Conservation (phyloP, 1,140 invertebrate species). For the Drosophila lacteicornis region DNA sequence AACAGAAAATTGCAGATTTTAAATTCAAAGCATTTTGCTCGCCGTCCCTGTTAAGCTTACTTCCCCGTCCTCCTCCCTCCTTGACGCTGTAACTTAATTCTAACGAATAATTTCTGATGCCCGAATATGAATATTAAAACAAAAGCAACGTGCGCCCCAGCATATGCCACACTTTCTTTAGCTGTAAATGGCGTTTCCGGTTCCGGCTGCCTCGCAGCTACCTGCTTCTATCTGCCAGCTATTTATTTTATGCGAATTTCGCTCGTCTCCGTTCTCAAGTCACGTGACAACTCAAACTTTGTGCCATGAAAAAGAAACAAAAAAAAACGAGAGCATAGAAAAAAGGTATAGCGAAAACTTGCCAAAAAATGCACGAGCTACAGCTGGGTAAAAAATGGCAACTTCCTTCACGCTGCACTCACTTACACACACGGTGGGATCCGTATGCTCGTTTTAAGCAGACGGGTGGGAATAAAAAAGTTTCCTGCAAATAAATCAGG, state of each 20-base stretch:
- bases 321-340: slow-evolving; percentile 1
- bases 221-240: slow-evolving; percentile 38
- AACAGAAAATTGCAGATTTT: slow-evolving; percentile 84
- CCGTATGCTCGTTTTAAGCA: slow-evolving; percentile 15
- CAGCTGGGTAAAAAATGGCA: slow-evolving; percentile 21
- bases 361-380: slow-evolving; percentile 51
- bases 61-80: slow-evolving; percentile 14
- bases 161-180: slow-evolving; percentile 49
- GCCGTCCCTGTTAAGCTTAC: slow-evolving; percentile 64
- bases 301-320: slow-evolving; percentile 15
- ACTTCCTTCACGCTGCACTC: slow-evolving; percentile 45
- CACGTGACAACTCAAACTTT: slow-evolving; percentile 72
- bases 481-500: slow-evolving; percentile 74
- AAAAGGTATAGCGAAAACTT: slow-evolving; percentile 44
- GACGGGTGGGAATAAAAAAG: slow-evolving; percentile 47
- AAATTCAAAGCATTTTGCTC: slow-evolving; percentile 80
- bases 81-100: slow-evolving; percentile 68
- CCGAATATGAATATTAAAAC: slow-evolving; percentile 83
- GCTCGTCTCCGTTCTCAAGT: slow-evolving; percentile 54
- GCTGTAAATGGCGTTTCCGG: slow-evolving; percentile 72
- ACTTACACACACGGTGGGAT: slow-evolving; percentile 20
- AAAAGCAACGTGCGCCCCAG: slow-evolving; percentile 56
- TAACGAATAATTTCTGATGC: slow-evolving; percentile 78
- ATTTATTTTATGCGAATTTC: slow-evolving; percentile 65
- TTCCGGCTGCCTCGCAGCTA: slow-evolving; percentile 45